These are phyloP conservation scores for Branchipolynoe longqiensis DNA, from an alignment of 2,888 invertebrate genomes.

Conservation along the genomic window DNA sequence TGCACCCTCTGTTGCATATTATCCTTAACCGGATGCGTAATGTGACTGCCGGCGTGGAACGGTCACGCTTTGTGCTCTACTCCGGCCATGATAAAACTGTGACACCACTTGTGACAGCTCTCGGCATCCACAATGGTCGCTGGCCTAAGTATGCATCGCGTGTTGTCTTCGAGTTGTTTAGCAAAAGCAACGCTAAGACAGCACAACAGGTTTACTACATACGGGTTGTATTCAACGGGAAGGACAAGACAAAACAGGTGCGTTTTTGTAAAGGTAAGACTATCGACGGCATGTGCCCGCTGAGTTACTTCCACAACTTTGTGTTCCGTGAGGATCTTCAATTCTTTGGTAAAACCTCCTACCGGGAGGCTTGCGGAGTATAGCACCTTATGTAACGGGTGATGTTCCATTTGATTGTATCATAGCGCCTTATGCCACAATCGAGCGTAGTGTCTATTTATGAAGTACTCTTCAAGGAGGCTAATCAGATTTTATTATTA, in stretches of 20 bases:
- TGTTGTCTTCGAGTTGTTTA: conserved; percentile 90
- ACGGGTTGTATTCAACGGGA: conserved; percentile 91
- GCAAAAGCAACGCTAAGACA: background rate
- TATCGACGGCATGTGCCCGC: conserved; percentile 86
- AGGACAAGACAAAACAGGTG: conserved; percentile 90
- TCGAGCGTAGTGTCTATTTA: no score
- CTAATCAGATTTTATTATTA: no score
- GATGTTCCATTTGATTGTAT: no score
- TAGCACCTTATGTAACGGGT: no score
- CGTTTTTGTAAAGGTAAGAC: conserved; percentile 87
- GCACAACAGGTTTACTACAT: conserved; percentile 85
- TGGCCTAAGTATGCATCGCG: conserved; percentile 92
- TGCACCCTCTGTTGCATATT: conserved; percentile 91
- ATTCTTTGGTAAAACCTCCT: conserved; percentile 73
- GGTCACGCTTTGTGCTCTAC: conserved; percentile 89
- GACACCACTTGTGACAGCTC: conserved; percentile 90
- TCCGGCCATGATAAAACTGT: conserved; percentile 96
- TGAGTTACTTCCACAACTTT: conserved; percentile 93
- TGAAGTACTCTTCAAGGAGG: no score
- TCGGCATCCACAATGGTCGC: conserved; percentile 86
- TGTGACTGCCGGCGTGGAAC: conserved; percentile 35
- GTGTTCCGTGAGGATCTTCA: conserved; percentile 93
- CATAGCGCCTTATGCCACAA: no score
- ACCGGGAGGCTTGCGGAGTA: conserved; percentile 33
- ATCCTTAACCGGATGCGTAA: conserved; percentile 83